These are phyloP conservation scores for Macaria liturata DNA, from an alignment of 2,888 invertebrate genomes.

Conservation along the genomic window DNA sequence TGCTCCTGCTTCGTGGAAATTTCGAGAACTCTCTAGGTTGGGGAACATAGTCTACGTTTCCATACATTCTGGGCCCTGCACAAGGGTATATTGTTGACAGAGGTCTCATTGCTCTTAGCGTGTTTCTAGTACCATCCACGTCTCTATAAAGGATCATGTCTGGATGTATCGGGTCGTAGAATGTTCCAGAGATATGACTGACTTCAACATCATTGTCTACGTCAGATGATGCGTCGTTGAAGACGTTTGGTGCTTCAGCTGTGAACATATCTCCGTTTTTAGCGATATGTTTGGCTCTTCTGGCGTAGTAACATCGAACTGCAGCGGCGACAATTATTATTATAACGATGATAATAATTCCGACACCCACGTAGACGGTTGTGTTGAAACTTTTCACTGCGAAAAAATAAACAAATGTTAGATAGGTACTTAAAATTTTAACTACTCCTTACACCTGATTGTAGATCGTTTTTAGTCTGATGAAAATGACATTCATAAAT, in stretches of 20 bases:
- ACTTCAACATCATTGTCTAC: constrained; percentile 73
- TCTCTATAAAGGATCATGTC: constrained; percentile 77
- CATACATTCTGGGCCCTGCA: constrained; percentile 71
- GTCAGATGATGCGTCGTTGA: constrained; percentile 70
- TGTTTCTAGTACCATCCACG: constrained; percentile 61
- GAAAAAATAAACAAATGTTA: constrained; percentile 34
- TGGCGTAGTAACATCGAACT: constrained; percentile 55
- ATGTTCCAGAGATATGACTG: constrained; percentile 74
- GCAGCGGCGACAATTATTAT: constrained; percentile 47
- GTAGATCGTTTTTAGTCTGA: not conserved
- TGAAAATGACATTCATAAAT: too few relatives aligned
- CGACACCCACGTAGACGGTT: constrained; percentile 54
- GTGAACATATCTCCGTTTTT: constrained; percentile 76
- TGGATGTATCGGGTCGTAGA: constrained; percentile 74
- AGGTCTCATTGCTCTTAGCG: constrained; percentile 73
- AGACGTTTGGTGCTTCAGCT: constrained; percentile 73
- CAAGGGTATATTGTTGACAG: constrained; percentile 73
- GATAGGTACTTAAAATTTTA: not conserved
- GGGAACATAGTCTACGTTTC: constrained; percentile 65
- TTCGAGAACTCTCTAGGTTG: constrained; percentile 52
- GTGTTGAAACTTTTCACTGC: constrained; percentile 47
- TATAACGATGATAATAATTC: constrained; percentile 47
- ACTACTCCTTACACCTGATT: not conserved
- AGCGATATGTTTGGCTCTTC: constrained; percentile 51
- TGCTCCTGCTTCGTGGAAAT: constrained; percentile 57